Conservation (phyloP, 2,113 vertebrate species). For the Brienomyrus longianalis region DNA sequence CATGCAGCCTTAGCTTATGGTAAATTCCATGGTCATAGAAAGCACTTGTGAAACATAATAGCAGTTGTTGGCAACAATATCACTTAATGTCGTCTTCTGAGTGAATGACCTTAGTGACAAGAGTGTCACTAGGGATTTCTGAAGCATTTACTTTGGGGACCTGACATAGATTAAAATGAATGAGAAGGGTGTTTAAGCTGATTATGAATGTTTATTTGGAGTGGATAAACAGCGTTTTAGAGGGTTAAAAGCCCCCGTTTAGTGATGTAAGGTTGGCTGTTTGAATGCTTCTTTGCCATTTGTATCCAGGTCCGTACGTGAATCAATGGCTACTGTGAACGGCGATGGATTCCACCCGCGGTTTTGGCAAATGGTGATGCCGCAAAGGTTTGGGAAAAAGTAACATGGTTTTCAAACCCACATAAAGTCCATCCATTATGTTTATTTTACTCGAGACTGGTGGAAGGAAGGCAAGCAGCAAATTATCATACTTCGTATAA, state of each 20-base stretch:
- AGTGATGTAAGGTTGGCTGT: not conserved
- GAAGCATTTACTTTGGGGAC: not conserved
- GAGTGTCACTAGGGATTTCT: not conserved
- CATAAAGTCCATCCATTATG: not conserved
- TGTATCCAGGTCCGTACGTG: not conserved
- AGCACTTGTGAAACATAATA: not conserved
- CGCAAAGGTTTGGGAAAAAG: conserved; percentile 3
- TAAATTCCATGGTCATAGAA: not conserved
- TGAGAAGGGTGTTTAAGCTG: not conserved
- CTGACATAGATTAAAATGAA: not conserved
- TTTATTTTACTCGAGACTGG: not conserved
- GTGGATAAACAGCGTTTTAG: not conserved
- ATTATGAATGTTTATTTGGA: not conserved
- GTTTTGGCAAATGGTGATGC: not conserved
- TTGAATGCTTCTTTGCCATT: not conserved
- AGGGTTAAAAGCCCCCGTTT: not conserved
- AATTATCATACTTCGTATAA: not conserved
- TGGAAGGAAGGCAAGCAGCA: not conserved
- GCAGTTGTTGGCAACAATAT: not conserved
- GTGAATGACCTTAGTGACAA: not conserved
- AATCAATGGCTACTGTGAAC: not conserved
- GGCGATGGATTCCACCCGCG: not conserved
- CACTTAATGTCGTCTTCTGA: not conserved
- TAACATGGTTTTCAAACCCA: not conserved
- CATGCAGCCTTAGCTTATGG: not conserved